phyloP scores from a whole-genome alignment of 2,888 invertebrate species.

The Macrosiphum euphorbiae region DNA sequence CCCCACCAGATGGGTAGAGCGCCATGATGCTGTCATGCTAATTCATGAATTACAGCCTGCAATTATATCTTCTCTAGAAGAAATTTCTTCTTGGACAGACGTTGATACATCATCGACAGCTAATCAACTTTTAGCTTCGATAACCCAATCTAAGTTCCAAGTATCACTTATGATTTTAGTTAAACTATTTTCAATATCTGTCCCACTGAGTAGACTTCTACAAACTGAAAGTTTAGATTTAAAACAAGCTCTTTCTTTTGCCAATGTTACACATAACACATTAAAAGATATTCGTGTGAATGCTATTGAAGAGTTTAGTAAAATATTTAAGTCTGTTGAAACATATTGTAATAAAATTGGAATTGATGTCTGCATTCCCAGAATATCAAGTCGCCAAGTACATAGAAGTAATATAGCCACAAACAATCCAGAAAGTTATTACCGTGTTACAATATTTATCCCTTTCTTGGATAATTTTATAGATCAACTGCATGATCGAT shows the following conservation, averaged over 20 bases:
- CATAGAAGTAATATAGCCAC: not conserved
- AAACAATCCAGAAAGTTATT: not conserved
- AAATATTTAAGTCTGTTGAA: not conserved
- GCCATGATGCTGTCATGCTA: conserved; percentile 64
- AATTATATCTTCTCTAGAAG: conserved; percentile 29
- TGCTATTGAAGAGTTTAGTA: not conserved
- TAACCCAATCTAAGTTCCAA: not conserved
- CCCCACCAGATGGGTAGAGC: conserved; percentile 27
- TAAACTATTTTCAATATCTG: too few relatives aligned
- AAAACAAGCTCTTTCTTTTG: not conserved
- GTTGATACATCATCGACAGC: conserved; percentile 16
- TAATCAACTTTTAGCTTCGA: not conserved
- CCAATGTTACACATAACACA: not conserved
- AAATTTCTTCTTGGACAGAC: not conserved
- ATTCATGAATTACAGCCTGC: conserved; percentile 63
- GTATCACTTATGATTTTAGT: too few relatives aligned
- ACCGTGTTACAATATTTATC: not conserved
- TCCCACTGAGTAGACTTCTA: not conserved
- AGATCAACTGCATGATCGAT: not conserved
- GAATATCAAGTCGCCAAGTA: not conserved
- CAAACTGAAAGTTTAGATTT: conserved; percentile 7
- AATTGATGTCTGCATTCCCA: not conserved
- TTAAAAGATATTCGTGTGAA: not conserved
- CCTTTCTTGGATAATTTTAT: not conserved
- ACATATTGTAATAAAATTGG: not conserved